These are phyloP conservation scores for Drosophila aldrichi DNA, from an alignment of 2,888 invertebrate species.

Conservation along the genomic window DNA sequence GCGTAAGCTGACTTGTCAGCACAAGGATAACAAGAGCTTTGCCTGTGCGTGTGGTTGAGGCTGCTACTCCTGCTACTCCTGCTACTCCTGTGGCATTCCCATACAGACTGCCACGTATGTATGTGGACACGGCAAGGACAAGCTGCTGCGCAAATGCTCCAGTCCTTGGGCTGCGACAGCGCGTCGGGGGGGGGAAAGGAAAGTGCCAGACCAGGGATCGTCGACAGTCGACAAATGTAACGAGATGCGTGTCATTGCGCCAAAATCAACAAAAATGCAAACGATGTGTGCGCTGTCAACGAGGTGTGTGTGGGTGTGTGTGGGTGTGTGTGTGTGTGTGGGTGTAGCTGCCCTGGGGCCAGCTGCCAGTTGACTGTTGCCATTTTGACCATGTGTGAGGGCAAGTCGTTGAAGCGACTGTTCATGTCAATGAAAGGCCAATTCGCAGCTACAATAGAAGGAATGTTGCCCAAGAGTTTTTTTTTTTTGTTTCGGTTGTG, in stretches of 20 bases:
- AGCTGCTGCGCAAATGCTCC: conserved; percentile 53
- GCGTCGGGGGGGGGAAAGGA: not conserved
- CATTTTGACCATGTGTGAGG: conserved; percentile 27
- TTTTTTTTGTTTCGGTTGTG: no score
- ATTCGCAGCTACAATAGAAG: conserved; percentile 19
- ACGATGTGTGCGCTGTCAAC: conserved; percentile 67
- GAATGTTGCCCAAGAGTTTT: not conserved
- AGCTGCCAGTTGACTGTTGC: conserved; percentile 34
- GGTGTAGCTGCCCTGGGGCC: conserved; percentile 8
- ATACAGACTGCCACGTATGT: conserved; percentile 10
- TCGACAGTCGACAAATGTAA: conserved; percentile 54
- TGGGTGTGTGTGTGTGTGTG: not conserved
- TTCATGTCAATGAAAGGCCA: conserved; percentile 64
- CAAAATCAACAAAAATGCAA: conserved; percentile 78
- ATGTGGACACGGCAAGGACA: conserved; percentile 40
- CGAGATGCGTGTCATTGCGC: conserved; percentile 76
- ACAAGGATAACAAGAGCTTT: conserved; percentile 39
- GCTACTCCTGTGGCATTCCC: not conserved
- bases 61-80: conserved; percentile 14
- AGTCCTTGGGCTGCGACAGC: not conserved
- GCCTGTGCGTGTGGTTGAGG: conserved; percentile 11
- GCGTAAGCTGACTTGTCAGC: conserved; percentile 51
- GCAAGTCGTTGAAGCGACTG: conserved; percentile 14
- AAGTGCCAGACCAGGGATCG: not conserved
- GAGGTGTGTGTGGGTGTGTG: conserved; percentile 14